Base-by-base conservation (phyloP, 2,113 vertebrate species). In the Pandion haliaetus region DNA sequence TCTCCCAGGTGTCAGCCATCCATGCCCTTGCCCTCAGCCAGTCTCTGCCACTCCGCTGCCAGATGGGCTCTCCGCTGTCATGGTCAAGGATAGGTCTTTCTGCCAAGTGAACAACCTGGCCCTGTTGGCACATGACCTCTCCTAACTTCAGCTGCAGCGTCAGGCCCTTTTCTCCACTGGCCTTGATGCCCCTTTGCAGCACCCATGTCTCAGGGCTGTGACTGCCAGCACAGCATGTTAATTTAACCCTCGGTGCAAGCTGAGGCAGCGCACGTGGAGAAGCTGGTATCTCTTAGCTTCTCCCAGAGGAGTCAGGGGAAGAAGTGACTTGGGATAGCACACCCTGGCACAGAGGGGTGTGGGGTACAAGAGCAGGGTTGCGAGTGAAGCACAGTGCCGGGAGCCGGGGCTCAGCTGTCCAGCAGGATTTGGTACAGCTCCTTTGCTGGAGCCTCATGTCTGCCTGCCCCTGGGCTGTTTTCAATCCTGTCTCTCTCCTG, bases 321-420 rank as follows among this genome's bases (percentile, higher is more conserved):
- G 49, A 52, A 83, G 36, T 1, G 5, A 38, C 25, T 45, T 12
- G 3, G 31, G 24, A 61, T 14, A 73, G 83, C 63, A 66, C 45
- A 54, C 14, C 7, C 15, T 8, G 4, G 67, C 34, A 62, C 20
- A 45, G 55, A 47, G 32, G 40, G 0, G 0, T 17, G 9, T 26
- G 9, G 49, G 29, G 38, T 13, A 54, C 36, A 74, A 38, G n/a
- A 55, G 47, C 67, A 77, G 61, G 18, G 16, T 1, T 71, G 36
- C 2, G 4, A 54, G 14, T 58, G 52, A 55, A 79, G 45, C 8
- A 8, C 58, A 44, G 34, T 34, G 29, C 15, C 24, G 25, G 58
- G 29, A 81, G 40, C 40, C 1, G 2, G 40, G 36, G 18, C 38
- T 80, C 31, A 79, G 36, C 50, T 44, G 17, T 74, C 31, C 31